Evolutionary conservation across 2,113 vertebrate genomes (phyloP), one percentile per base, ranked within the genome.

Genomic region (Onychostoma macrolepis): DNA sequence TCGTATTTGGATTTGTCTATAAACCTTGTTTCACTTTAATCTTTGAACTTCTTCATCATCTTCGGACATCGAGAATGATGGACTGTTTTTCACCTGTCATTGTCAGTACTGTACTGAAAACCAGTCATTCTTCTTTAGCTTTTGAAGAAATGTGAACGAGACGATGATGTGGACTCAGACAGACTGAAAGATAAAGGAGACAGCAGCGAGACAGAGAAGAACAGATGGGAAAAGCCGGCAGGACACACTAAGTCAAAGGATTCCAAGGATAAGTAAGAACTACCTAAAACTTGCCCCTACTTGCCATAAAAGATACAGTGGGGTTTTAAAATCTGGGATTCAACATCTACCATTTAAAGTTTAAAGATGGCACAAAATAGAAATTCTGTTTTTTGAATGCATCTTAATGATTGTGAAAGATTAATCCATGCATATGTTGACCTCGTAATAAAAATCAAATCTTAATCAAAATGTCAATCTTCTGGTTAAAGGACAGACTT

Each of bases 91-190:
- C 26, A 21, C 13, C 4, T 80, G 17, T 74, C 11, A 17, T 67
- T 26, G 17, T 30, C 58, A 45, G 24, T 65, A 11, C 36, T 17
- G 33, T 21, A 33, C 19, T 38, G 19, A 38, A n/a, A 24, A 61
- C 3, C 13, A 76, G 41, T 76, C n/a, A 9, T 76, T 30, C 48
- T 78, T 10, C 6, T 80, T 43, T 90, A 99, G 98, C 97, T 99
- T 90, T 96, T 99, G 91, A 99, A 97, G 93, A 99, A 99, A 88
- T 96, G 96, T 81, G 98, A 98, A 91, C 95, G 96, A 86, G 97
- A 97, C 80, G 97, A 99, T 67, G 97, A 99, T 9, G 87, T 92
- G 80, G 90, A 93, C 83, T 93, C 93, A 79, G 97, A 98, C 90
- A 96, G 96, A 56, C 92, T 95, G 21, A 97, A 96, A 91, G 97